Percentiles rank a stretch among this genome's conserved stretches.
phyloP scores from a whole-genome alignment of 2,113 vertebrate genomes.

The Oryzias melastigma region DNA sequence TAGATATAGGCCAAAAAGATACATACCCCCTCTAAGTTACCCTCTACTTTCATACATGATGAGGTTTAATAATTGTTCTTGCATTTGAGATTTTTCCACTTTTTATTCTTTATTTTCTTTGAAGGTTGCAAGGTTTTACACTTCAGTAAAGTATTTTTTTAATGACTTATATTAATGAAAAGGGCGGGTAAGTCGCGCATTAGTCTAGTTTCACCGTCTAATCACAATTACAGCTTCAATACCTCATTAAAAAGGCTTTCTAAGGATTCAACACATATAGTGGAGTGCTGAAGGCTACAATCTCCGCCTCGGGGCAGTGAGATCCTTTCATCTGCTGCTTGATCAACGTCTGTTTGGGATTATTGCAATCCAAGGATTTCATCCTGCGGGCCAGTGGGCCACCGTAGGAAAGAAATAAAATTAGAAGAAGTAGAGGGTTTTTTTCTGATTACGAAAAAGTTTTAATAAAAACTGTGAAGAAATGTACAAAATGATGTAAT shows the following conservation, averaged over 20 bases:
- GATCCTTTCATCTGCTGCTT: conserved; percentile 66
- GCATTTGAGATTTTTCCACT: too few relatives aligned
- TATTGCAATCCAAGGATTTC: conserved; percentile 69
- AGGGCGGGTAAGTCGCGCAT: background rate
- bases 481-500: conserved; percentile 16
- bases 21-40: too few relatives aligned
- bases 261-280: conserved; percentile 10
- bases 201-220: background rate
- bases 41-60: too few relatives aligned
- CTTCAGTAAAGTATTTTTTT: too few relatives aligned
- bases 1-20: too few relatives aligned
- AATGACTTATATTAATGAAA: too few relatives aligned
- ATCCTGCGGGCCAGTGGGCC: conserved; percentile 52
- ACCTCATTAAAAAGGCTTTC: conserved; percentile 33
- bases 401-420: conserved; percentile 36
- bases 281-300: conserved; percentile 36
- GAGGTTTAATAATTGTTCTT: too few relatives aligned
- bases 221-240: conserved; percentile 1
- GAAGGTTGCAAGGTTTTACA: too few relatives aligned
- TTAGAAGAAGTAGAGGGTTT: conserved; percentile 51
- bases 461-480: conserved; percentile 50
- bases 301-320: conserved; percentile 37
- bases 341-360: conserved; percentile 67
- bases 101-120: too few relatives aligned
- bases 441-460: conserved; percentile 48